phyloP scores from a whole-genome alignment of 2,888 invertebrate species.

The Oxyscelio sp. region DNA sequence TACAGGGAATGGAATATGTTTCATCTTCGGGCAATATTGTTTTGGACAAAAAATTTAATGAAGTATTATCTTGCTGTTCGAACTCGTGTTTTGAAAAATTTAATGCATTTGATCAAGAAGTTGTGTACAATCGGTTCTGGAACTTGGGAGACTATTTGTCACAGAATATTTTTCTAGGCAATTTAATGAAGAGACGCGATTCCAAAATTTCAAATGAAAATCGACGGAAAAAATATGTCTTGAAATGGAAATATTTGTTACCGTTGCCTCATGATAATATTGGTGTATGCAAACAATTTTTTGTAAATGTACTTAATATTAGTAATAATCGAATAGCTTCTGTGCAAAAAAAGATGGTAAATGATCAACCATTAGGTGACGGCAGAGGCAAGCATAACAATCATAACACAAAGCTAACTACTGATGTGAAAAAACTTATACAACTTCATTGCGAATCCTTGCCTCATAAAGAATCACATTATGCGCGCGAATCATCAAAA shows the following conservation, averaged over 20 bases:
- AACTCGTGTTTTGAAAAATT: conserved; percentile 10
- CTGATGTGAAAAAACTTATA: too few species aligned
- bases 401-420: too few species aligned
- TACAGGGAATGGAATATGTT: conserved; percentile 26
- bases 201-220: conserved; percentile 8
- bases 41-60: conserved; percentile 2
- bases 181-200: background rate
- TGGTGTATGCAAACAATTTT: too few species aligned
- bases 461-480: conserved; percentile 60
- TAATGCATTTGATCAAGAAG: conserved; percentile 2
- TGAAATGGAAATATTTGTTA: too few species aligned
- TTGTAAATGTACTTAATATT: too few species aligned
- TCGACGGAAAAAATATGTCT: background rate
- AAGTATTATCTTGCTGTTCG: background rate
- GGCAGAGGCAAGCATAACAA: too few species aligned
- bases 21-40: conserved; percentile 11
- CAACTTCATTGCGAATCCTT: too few species aligned
- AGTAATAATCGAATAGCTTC: too few species aligned
- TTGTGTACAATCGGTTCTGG: conserved; percentile 10
- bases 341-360: too few species aligned
- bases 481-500: conserved; percentile 19
- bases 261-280: too few species aligned
- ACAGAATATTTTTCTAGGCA: conserved; percentile 13
- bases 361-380: too few species aligned
- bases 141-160: conserved; percentile 7